A percentile compares a stretch with the other conserved stretches of the same genome.
phyloP scores from a whole-genome alignment of 2,797 vertebrate species.

The Sebastes glaucus region DNA sequence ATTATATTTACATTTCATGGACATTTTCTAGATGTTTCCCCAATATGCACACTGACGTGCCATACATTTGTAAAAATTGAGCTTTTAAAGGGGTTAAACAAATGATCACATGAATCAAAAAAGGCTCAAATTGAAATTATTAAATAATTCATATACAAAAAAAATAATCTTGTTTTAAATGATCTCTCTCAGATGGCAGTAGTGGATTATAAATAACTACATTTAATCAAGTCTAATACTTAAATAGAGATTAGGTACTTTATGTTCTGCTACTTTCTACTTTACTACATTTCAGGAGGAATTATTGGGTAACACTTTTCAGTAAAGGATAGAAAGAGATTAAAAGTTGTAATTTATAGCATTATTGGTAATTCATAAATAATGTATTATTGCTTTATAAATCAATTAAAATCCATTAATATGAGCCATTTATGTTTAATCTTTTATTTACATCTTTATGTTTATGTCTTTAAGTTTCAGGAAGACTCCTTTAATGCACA shows the following conservation, averaged over 20 bases:
- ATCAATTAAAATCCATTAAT: background rate
- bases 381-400: background rate
- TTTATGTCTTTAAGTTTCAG: background rate
- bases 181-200: background rate
- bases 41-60: background rate
- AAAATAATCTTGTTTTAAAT: background rate
- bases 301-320: background rate
- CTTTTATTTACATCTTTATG: background rate
- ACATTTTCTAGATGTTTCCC: background rate
- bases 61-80: background rate
- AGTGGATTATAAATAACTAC: background rate
- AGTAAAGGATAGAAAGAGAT: background rate
- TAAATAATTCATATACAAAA: background rate
- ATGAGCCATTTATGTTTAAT: background rate
- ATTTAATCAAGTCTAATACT: background rate
- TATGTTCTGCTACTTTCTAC: background rate
- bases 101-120: background rate
- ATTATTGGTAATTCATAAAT: background rate
- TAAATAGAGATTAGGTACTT: background rate
- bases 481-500: background rate
- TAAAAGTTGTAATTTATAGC: background rate
- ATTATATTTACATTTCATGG: background rate
- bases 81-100: background rate
- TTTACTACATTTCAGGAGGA: background rate
- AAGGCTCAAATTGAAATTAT: background rate